Base-by-base conservation (phyloP, 2,888 invertebrate genomes). In the Eilema depressum region DNA sequence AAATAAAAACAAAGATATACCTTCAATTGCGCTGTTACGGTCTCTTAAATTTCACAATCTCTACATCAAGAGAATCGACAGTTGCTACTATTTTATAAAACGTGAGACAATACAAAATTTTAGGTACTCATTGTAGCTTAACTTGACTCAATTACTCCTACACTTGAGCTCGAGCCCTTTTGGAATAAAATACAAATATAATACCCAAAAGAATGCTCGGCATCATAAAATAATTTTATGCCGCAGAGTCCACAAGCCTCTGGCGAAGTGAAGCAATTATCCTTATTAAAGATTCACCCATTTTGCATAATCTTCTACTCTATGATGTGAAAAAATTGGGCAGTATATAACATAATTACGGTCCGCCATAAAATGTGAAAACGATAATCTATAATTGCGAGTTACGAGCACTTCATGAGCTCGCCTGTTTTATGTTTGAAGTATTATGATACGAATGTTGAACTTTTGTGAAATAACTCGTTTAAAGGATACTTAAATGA, bases 231-330 rank as follows among this genome's bases (percentile, higher is more conserved):
- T 77, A 75, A 75, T 71, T 71, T 71, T 56, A 37, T 68, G 56
- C 72, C 71, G 62, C 64, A 66, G 37, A 57, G 57, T 70, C 66
- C 59, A 63, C 66, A 75, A 64, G 14, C 82, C 64, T 64, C 12
- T 26, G 25, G 47, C 62, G 63, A 64, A 71, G 53, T 41, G 26
- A 69, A 70, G 73, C 71, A 76, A 81, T 81, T 82, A 81, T 79
- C 73, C 73, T 74, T 70, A 74, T 83, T 79, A 69, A 77, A 73
- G 70, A 82, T 75, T 76, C 75, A 70, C 61, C 70, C 77, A 68
- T 79, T 83, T 79, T 76, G 77, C 77, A 78, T 81, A 81, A 80
- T 80, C 81, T 76, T 77, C 74, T 68, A 70, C 73, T 70, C 56
- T 61, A 59, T 75, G 80, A 70, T 75, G 70, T 80, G 69, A 70